phyloP scores from a whole-genome alignment of 2,113 vertebrate species.

The Nibea albiflora region DNA sequence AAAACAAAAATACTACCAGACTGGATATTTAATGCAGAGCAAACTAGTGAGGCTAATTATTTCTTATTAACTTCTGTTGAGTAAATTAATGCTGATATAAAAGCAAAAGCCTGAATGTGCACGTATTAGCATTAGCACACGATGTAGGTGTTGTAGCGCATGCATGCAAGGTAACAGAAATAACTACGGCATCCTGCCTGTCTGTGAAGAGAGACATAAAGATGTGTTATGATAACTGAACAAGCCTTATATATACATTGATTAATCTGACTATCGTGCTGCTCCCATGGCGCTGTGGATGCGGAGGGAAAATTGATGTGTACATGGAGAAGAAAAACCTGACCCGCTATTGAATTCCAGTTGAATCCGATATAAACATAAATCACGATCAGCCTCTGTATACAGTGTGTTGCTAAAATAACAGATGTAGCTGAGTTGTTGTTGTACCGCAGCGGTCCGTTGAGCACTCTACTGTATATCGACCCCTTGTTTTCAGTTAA shows the following conservation, averaged over 20 bases:
- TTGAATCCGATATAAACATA: constrained; percentile 51
- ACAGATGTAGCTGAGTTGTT: constrained; percentile 49
- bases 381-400: constrained; percentile 36
- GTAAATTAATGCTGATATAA: background rate
- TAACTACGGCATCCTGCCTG: background rate
- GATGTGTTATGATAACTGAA: constrained; percentile 23
- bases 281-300: constrained; percentile 6
- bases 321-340: constrained; percentile 32
- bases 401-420: constrained; percentile 41
- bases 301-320: constrained; percentile 16
- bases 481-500: constrained; percentile 58
- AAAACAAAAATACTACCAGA: background rate
- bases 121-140: background rate
- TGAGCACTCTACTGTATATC: constrained; percentile 61
- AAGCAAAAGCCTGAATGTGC: background rate
- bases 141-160: background rate
- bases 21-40: background rate
- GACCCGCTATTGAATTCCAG: constrained; percentile 43
- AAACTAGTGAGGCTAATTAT: background rate
- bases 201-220: constrained; percentile 5
- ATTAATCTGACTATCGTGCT: constrained; percentile 1
- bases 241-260: constrained; percentile 3
- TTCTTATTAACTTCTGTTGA: background rate
- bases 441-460: constrained; percentile 36
- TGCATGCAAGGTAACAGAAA: background rate